These are phyloP conservation scores for Stylophora pistillata DNA, from an alignment of 64 coral and sea anemone genomes.

Conservation along the genomic window DNA sequence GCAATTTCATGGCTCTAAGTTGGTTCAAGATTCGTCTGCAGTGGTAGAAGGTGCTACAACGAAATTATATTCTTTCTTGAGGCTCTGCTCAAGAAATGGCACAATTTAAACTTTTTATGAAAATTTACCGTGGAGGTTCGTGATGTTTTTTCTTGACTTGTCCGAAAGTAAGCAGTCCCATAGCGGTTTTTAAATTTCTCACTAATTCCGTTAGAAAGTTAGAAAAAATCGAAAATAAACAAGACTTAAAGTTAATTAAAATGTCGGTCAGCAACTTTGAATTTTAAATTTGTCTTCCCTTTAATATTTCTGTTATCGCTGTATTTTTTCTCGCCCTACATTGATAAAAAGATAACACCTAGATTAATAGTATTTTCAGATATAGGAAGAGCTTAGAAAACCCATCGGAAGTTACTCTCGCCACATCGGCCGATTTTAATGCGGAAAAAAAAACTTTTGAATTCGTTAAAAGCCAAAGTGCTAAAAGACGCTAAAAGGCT, in stretches of 20 bases:
- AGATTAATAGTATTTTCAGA: slow-evolving; percentile 34
- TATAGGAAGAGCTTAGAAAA: slow-evolving; percentile 22
- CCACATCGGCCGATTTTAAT: slow-evolving; percentile 30
- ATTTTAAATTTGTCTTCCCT: slow-evolving; percentile 42
- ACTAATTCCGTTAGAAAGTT: neutral
- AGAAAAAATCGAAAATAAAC: neutral
- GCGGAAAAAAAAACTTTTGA: neutral
- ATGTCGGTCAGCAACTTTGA: slow-evolving; percentile 22
- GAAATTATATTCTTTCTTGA: neutral
- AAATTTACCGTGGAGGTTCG: neutral
- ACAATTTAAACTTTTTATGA: neutral
- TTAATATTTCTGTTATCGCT: slow-evolving; percentile 45
- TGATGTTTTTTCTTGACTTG: neutral
- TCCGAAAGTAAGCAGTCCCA: neutral
- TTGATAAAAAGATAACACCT: slow-evolving; percentile 27
- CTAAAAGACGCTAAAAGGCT: slow-evolving; percentile 29
- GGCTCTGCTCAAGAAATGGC: neutral
- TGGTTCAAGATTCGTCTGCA: neutral
- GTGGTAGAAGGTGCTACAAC: neutral
- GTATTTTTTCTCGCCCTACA: neutral
- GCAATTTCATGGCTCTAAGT: neutral
- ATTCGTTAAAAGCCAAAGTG: slow-evolving; percentile 11
- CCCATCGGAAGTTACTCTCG: slow-evolving; percentile 22
- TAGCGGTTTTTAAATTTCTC: too few species aligned
- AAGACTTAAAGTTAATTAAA: slow-evolving; percentile 24